Evolutionary conservation across 2,888 invertebrate genomes (phyloP).

Genomic region (Sycophila texana): DNA sequence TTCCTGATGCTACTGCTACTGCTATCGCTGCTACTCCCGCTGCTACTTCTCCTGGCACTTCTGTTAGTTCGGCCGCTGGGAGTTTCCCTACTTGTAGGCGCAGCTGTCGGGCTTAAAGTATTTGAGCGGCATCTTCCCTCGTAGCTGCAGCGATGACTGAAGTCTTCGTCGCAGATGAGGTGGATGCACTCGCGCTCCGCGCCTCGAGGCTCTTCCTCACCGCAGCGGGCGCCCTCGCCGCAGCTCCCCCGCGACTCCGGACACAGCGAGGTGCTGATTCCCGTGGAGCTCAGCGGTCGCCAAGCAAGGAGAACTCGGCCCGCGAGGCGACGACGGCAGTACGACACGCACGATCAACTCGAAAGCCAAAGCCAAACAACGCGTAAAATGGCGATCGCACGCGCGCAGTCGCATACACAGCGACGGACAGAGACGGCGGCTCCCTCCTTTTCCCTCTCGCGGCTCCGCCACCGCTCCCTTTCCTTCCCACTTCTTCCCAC

Average conservation of each 20-base stretch:
- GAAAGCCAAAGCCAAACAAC: slow-evolving; percentile 45
- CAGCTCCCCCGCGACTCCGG: background rate
- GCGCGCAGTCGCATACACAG: slow-evolving; percentile 17
- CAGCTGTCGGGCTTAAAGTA: slow-evolving; percentile 69
- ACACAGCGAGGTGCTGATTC: too few relatives aligned
- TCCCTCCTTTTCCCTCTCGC: background rate
- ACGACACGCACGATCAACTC: slow-evolving; percentile 12
- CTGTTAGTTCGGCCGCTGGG: background rate
- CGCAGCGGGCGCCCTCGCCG: background rate
- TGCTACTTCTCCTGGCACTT: background rate
- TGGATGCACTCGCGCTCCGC: background rate
- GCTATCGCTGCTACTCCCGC: background rate
- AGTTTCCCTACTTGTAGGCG: slow-evolving; percentile 65
- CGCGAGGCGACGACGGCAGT: slow-evolving; percentile 2
- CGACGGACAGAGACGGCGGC: background rate
- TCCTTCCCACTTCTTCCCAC: background rate
- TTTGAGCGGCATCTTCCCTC: slow-evolving; percentile 69
- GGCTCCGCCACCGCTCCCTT: background rate
- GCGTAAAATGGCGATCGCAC: slow-evolving; percentile 55
- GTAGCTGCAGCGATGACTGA: slow-evolving; percentile 6
- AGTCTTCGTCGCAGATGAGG: background rate
- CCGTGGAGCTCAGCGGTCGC: too few relatives aligned
- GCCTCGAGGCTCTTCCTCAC: background rate
- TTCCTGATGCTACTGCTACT: background rate
- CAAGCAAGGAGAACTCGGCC: background rate